These are phyloP conservation scores for Archivesica marissinica DNA, from an alignment of 1,140 invertebrate genomes.

Conservation along the genomic window DNA sequence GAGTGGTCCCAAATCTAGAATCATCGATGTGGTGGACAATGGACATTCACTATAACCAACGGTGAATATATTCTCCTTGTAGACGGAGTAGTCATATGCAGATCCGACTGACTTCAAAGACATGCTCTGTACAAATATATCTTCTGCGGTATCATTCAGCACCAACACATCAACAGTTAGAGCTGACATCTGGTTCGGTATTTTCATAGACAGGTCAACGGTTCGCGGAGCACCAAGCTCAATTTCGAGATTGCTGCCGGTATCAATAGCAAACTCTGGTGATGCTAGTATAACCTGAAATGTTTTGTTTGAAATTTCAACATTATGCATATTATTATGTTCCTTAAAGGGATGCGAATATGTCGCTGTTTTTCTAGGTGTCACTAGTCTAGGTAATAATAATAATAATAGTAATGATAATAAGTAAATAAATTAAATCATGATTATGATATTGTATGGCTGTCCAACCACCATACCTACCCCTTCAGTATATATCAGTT, in stretches of 20 bases:
- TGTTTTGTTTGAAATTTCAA: too few species aligned
- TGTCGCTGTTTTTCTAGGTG: too few species aligned
- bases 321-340: too few species aligned
- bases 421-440: too few species aligned
- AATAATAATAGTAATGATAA: too few species aligned
- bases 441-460: too few species aligned
- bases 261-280: not conserved
- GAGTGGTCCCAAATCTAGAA: not conserved
- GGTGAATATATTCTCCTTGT: not conserved
- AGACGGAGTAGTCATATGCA: not conserved
- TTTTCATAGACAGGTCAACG: not conserved
- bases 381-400: too few species aligned
- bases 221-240: not conserved
- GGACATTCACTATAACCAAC: not conserved
- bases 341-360: too few species aligned
- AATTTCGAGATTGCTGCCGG: not conserved
- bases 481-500: too few species aligned
- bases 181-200: not conserved
- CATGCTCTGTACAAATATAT: not conserved
- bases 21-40: not conserved
- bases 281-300: too few species aligned
- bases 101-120: not conserved
- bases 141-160: not conserved
- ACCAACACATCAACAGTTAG: not conserved
- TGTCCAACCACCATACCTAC: too few species aligned